phyloP scores from a whole-genome alignment of 2,113 vertebrate genomes.

The Xiphophorus couchianus region DNA sequence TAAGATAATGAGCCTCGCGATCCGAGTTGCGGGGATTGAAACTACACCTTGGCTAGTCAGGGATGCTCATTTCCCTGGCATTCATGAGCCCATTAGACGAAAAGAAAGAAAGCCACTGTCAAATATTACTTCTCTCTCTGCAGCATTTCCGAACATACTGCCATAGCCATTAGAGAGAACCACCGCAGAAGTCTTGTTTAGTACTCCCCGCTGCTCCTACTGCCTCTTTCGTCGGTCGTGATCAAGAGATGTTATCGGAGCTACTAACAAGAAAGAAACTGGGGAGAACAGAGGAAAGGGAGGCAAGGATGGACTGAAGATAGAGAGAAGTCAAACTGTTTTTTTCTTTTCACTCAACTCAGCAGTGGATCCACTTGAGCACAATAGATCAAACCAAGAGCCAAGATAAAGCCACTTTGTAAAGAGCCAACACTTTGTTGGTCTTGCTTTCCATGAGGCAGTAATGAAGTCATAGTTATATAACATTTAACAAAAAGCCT shows the following conservation, averaged over 20 bases:
- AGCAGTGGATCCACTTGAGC: constrained; percentile 16
- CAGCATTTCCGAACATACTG: constrained; percentile 2
- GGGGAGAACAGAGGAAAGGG: neutral
- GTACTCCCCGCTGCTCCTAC: constrained; percentile 21
- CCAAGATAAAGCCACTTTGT: constrained; percentile 23
- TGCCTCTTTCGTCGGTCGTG: constrained; percentile 10
- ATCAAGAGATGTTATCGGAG: constrained; percentile 48
- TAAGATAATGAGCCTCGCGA: constrained; percentile 67
- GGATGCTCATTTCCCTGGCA: constrained; percentile 56
- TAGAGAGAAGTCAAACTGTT: constrained; percentile 15
- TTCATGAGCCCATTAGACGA: constrained; percentile 48
- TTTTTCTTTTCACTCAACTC: constrained; percentile 8
- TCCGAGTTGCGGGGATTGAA: constrained; percentile 35
- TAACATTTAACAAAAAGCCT: neutral
- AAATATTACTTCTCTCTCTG: neutral
- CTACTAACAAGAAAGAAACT: constrained; percentile 31
- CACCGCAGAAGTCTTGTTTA: constrained; percentile 27
- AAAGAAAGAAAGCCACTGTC: constrained; percentile 17
- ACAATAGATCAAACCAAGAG: constrained; percentile 14
- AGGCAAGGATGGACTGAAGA: constrained; percentile 7
- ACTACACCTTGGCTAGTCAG: constrained; percentile 43
- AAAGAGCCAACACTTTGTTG: constrained; percentile 19
- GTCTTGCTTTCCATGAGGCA: constrained; percentile 3
- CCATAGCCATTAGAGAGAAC: constrained; percentile 44
- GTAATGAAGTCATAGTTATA: neutral